These are phyloP conservation scores for Stercorarius parasiticus DNA, from an alignment of 2,113 vertebrate genomes.

Conservation along the genomic window DNA sequence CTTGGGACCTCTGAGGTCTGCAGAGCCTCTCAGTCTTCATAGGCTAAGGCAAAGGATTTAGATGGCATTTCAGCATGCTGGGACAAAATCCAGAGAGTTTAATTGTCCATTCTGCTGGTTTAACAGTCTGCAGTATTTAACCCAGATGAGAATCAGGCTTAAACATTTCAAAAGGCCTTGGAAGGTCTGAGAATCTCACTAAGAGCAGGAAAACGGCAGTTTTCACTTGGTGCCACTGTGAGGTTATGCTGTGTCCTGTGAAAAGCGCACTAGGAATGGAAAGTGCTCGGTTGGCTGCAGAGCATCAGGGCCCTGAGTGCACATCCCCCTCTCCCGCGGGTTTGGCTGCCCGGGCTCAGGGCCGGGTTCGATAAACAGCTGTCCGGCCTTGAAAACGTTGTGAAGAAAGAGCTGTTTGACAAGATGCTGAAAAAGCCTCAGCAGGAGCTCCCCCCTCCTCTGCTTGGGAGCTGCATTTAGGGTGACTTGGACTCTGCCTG, in stretches of 20 bases:
- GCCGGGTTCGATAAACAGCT: background rate
- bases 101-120: background rate
- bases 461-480: background rate
- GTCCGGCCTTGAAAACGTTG: background rate
- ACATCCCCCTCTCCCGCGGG: fast-evolving
- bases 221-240: background rate
- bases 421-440: background rate
- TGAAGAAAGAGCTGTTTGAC: background rate
- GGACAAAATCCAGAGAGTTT: background rate
- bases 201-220: background rate
- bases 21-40: background rate
- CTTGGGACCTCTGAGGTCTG: background rate
- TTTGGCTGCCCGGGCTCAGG: background rate
- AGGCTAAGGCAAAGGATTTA: background rate
- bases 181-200: background rate
- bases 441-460: background rate
- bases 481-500: background rate
- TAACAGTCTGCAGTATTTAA: background rate
- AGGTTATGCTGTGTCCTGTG: background rate
- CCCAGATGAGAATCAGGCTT: background rate
- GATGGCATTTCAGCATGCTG: background rate
- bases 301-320: background rate
- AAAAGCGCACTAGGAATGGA: background rate
- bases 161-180: background rate
- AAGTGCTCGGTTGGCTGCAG: background rate